A percentile compares a stretch with the other conserved stretches of the same genome.
These are phyloP conservation scores for Hippoglossus stenolepis DNA, from an alignment of 2,113 vertebrate genomes.

Conservation along the genomic window DNA sequence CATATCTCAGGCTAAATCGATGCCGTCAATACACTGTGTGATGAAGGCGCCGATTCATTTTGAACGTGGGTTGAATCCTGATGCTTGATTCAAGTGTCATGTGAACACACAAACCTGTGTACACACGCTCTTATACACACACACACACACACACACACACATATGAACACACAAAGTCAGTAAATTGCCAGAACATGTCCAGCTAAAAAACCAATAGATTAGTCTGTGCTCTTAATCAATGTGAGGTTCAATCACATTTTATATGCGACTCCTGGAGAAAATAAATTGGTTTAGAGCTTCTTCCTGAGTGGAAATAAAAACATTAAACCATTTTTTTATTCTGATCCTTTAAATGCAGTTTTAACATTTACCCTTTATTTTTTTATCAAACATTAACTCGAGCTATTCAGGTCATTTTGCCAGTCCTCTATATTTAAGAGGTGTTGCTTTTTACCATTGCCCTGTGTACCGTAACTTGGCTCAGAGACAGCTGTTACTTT, in stretches of 20 bases:
- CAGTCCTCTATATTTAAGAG: too few relatives aligned
- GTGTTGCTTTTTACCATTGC: too few relatives aligned
- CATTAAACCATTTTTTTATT: too few relatives aligned
- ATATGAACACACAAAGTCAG: background rate
- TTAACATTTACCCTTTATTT: background rate
- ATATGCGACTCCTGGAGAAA: background rate
- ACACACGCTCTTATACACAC: background rate
- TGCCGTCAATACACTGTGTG: conserved; percentile 40
- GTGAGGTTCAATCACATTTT: background rate
- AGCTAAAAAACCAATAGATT: background rate
- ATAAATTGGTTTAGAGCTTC: background rate
- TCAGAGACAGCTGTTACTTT: background rate
- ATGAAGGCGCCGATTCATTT: conserved; percentile 47
- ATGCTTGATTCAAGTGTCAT: conserved; percentile 34
- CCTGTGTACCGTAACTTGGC: too few relatives aligned
- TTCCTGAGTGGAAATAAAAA: too few relatives aligned
- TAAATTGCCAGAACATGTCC: conserved; percentile 2
- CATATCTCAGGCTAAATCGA: conserved; percentile 50
- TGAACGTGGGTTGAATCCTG: conserved; percentile 39
- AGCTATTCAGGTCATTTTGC: background rate
- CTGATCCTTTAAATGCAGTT: background rate
- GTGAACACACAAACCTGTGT: background rate
- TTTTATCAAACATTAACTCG: background rate
- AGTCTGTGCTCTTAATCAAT: background rate
- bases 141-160: background rate